Percentiles rank a stretch among this genome's conserved stretches.
Evolutionary conservation across 2,888 invertebrate species (phyloP).

Genomic region (Strigamia transsilvanica): DNA sequence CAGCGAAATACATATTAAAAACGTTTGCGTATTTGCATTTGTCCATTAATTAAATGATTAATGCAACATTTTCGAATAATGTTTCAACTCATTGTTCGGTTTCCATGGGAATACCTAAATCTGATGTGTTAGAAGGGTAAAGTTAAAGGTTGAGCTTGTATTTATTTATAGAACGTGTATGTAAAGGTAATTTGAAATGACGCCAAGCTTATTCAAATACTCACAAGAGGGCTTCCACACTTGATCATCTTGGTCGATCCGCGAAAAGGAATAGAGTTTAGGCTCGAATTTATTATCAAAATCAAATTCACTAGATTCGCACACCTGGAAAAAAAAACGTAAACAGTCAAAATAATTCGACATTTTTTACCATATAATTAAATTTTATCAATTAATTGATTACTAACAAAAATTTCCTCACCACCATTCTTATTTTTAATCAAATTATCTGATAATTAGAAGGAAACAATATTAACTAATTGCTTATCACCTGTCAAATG

Average conservation of each 20-base stretch:
- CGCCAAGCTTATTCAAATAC: not conserved
- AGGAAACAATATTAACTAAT: no score
- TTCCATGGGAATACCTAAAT: no score
- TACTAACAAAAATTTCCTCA: no score
- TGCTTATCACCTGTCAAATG: no score
- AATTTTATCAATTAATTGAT: no score
- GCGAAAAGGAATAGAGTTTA: not conserved
- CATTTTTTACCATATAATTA: not conserved
- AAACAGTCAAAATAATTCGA: not conserved
- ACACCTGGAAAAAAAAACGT: not conserved
- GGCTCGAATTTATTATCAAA: slow-evolving; percentile 29
- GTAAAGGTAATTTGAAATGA: not conserved
- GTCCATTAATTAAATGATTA: no score
- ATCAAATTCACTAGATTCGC: slow-evolving; percentile 4
- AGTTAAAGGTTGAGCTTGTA: not conserved
- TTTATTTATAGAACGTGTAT: slow-evolving; percentile 6
- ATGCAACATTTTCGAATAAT: no score
- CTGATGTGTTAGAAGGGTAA: not conserved
- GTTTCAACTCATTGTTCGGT: no score
- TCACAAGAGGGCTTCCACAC: slow-evolving; percentile 1
- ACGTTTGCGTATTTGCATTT: no score
- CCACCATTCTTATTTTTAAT: no score
- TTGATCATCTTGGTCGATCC: not conserved
- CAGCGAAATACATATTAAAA: no score
- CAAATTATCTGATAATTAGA: no score